Base-by-base conservation (phyloP, 2,888 invertebrate species). In the Patella caerulea region DNA sequence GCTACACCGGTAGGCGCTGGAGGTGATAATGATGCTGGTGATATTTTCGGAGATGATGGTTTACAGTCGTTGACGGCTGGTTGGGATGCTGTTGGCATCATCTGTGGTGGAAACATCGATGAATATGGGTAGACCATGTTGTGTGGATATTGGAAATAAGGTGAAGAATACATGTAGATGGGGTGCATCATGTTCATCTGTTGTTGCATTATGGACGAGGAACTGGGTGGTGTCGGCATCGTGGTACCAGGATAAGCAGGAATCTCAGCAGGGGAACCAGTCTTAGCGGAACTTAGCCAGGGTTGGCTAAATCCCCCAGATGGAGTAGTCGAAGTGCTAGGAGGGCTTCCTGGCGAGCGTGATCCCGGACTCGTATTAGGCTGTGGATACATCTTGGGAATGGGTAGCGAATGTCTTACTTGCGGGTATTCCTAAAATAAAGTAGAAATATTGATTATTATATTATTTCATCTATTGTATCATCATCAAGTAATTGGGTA, bases 111-210 rank as follows among this genome's bases (percentile, higher is more conserved):
- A 19, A 65, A 24, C 65, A 65, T 19, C 2, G 65, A 65, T 65
- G 65, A 65, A 24, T 65, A 65, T 12, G 65, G 65, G 24, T 65
- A 65, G 19, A 65, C 24, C 65, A 65, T 65, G 24, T 65, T 65
- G 65, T 65, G 65, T 24, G 65, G 65, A 14, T 65, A 65, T 2
- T 65, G 65, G 65, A 65, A 65, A 14, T 65, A 65, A 3, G 65
- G 65, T 24, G 65, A 65, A 15, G 65, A 65, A 24, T 65, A 65
- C 65, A 65, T 65, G 24, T 65, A 65, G 19, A 65, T 65, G 0
- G 65, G 65, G 9, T 65, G 65, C 65, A 65, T 65, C 65, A 65
- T 65, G 65, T 65, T 65, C 65, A 65, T 65, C 24, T 24, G 19
- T 9, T 19, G 19, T 14, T 65, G 65, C 65, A 65, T 65, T 14